These are phyloP conservation scores for Colaptes auratus DNA, from an alignment of 2,113 vertebrate genomes.

Conservation along the genomic window DNA sequence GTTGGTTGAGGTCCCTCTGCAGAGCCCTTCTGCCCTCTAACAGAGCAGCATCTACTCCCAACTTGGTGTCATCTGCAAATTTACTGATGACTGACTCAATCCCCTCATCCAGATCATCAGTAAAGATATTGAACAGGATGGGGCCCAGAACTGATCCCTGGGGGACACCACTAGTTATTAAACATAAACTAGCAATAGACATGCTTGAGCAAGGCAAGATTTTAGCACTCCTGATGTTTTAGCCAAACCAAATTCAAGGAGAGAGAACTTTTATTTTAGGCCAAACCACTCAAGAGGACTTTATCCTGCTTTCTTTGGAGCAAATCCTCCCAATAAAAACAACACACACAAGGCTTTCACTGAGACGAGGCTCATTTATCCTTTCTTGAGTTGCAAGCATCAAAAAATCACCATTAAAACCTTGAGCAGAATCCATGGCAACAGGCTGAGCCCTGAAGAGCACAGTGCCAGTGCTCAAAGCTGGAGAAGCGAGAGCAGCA, in stretches of 20 bases:
- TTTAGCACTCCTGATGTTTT: not conserved
- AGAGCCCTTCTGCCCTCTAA: no score
- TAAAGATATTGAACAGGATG: no score
- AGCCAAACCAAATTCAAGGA: not conserved
- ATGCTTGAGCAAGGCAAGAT: not conserved
- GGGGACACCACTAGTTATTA: not conserved
- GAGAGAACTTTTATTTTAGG: not conserved
- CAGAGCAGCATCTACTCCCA: no score
- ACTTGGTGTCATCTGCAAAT: no score
- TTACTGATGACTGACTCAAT: no score
- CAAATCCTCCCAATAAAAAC: not conserved
- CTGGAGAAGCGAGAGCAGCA: not conserved
- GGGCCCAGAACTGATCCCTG: no score
- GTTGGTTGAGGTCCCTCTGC: no score
- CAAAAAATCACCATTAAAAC: not conserved
- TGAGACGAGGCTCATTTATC: not conserved
- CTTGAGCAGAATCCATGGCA: constrained; percentile 5
- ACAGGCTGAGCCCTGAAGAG: not conserved
- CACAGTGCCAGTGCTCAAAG: not conserved
- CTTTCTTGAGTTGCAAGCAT: not conserved
- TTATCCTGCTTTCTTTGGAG: not conserved
- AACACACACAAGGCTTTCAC: not conserved
- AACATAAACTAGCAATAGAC: not conserved
- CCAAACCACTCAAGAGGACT: not conserved
- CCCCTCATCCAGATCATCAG: no score